A percentile compares a stretch with the other conserved stretches of the same genome.
phyloP scores from a whole-genome alignment of 2,113 vertebrate species.

The Tenebrosternarchus preto region DNA sequence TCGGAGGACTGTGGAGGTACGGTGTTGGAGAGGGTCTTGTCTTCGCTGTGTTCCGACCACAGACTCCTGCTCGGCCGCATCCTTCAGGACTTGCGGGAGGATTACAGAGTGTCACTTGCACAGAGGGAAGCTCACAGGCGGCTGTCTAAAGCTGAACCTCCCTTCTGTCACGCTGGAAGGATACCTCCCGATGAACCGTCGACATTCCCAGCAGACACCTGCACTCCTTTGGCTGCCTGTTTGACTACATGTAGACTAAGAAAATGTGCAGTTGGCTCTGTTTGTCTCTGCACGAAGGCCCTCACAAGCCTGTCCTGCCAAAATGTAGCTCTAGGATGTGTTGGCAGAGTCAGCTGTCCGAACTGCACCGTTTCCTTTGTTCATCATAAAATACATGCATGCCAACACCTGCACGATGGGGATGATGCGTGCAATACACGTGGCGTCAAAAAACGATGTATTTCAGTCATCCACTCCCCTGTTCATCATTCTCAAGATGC shows the following conservation, averaged over 20 bases:
- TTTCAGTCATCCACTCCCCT: conserved; percentile 56
- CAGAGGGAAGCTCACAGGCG: conserved; percentile 69
- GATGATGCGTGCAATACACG: conserved; percentile 58
- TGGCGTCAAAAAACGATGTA: conserved; percentile 50
- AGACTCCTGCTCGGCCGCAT: conserved; percentile 80
- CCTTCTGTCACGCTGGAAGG: conserved; percentile 69
- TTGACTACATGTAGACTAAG: conserved; percentile 75
- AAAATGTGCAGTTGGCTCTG: conserved; percentile 65
- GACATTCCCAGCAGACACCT: conserved; percentile 63
- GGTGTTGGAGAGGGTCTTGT: conserved; percentile 82
- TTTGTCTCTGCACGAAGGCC: conserved; percentile 79
- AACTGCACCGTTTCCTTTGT: conserved; percentile 70
- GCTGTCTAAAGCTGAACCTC: conserved; percentile 66
- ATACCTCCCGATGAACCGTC: conserved; percentile 57
- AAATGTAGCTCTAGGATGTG: conserved; percentile 71
- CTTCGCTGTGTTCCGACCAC: conserved; percentile 82
- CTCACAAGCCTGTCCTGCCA: conserved; percentile 80
- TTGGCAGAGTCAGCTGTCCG: conserved; percentile 72
- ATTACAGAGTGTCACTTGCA: conserved; percentile 67
- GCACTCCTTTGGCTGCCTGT: conserved; percentile 73
- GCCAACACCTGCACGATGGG: conserved; percentile 62
- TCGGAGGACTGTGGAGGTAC: conserved; percentile 77
- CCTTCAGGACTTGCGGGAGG: conserved; percentile 81
- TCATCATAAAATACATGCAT: conserved; percentile 71
- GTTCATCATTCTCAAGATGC: conserved; percentile 60